Base-by-base conservation (phyloP, 1,140 invertebrate genomes). In the Drosophila insularis region DNA sequence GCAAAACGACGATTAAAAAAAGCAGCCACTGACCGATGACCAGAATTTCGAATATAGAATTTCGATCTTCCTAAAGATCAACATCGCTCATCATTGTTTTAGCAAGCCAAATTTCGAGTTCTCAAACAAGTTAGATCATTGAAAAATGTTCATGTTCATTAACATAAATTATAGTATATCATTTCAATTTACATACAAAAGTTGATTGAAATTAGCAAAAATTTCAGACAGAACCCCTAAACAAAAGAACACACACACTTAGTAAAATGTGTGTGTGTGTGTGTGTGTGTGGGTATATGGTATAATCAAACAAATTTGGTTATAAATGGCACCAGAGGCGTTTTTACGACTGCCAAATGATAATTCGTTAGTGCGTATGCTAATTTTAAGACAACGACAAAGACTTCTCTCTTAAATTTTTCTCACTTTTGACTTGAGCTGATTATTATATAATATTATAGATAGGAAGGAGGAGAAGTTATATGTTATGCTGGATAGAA, bases 391-490 rank as follows among this genome's bases (percentile, higher is more conserved):
- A 50, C 43, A 50, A 19, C 43, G 43, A 50, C 43, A 11, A 37
- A 37, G 17, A 50, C 43, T 50, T 50, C 19, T 50, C 43, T 46
- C 56, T 71, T 69, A 37, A 70, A 66, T 50, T 86, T 81, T 86
- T 86, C 70, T 85, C 62, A 71, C 77, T 84, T 68, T 59, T 27
- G 54, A 64, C 72, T 58, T 74, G 40, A 58, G 64, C 71, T 68
- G 74, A 78, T 78, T 86, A 78, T 86, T 86, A 86, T 86, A 81
- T 86, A 87, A 87, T 78, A 55, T 65, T 65, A 21, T 50, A 17
- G 43, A 50, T 50, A 46, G 64, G 72, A 63, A 13, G 31, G 27
- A 27, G 60, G 40, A 13, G 10, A n/a, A n/a, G 35, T 13, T 13
- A 3, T 8, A 8, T 8, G 32, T 2, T 62, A 56, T 60, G 35